Evolutionary conservation across 2,113 vertebrate genomes (phyloP).

Genomic region (Psettodes erumei): DNA sequence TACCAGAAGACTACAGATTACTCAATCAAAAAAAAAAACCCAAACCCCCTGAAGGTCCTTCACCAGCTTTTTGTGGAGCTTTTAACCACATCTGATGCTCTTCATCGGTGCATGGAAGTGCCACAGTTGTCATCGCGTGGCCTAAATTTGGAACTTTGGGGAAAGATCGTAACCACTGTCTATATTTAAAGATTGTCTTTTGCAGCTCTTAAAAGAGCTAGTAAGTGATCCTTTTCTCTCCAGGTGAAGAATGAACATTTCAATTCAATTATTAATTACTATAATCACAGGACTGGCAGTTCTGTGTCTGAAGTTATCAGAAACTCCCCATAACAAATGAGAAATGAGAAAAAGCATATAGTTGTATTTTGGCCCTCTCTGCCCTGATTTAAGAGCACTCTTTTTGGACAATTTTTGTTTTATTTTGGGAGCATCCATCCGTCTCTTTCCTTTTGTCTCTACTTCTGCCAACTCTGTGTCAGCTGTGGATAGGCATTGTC

Average conservation of each 20-base stretch:
- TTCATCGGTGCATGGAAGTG: background rate
- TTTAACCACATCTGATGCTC: too few relatives aligned
- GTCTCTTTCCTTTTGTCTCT: conserved; percentile 56
- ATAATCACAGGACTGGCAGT: background rate
- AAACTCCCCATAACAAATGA: conserved; percentile 31
- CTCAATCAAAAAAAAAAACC: too few relatives aligned
- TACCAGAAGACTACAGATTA: background rate
- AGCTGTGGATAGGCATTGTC: conserved; percentile 73
- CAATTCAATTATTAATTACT: conserved; percentile 6
- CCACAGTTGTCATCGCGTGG: background rate
- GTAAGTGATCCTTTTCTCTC: background rate
- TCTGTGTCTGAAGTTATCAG: conserved; percentile 17
- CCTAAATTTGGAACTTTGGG: background rate
- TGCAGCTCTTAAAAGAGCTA: background rate
- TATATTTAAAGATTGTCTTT: background rate
- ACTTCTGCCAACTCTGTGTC: conserved; percentile 66
- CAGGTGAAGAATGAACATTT: background rate
- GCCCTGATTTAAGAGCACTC: conserved; percentile 42
- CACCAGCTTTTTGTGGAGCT: too few relatives aligned
- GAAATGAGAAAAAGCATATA: conserved; percentile 18
- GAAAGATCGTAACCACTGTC: background rate
- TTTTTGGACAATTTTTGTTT: conserved; percentile 65
- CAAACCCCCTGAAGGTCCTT: too few relatives aligned
- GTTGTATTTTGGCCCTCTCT: conserved; percentile 30
- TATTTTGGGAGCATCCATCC: conserved; percentile 70